Conservation (phyloP, 2,113 vertebrate species). For the Psittacara wagleri region DNA sequence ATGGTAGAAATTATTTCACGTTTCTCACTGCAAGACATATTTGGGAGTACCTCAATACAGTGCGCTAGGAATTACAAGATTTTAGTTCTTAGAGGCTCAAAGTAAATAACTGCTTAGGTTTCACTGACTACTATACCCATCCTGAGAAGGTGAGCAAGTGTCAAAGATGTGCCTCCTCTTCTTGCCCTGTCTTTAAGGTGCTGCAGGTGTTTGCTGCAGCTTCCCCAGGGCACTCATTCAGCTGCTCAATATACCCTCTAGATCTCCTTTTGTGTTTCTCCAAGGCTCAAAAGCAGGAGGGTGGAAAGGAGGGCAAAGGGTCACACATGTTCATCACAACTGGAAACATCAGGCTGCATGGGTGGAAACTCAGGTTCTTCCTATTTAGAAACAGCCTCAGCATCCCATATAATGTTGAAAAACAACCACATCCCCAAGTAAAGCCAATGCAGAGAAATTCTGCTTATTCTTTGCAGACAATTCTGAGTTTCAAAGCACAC, state of each 20-base stretch:
- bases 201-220: background rate
- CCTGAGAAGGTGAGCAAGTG: background rate
- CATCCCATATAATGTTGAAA: background rate
- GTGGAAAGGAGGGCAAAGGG: background rate
- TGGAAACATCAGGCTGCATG: accelerated
- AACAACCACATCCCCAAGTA: background rate
- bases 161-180: background rate
- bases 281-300: background rate
- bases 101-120: background rate
- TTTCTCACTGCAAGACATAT: background rate
- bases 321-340: background rate
- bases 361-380: background rate
- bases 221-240: background rate
- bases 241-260: background rate
- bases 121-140: background rate
- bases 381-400: background rate
- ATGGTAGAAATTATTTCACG: background rate
- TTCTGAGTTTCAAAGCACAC: background rate
- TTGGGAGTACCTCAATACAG: accelerated
- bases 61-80: background rate
- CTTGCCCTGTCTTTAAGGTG: background rate
- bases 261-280: background rate
- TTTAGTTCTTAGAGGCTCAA: background rate
- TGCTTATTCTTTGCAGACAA: background rate
- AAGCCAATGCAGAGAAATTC: background rate